Base-by-base conservation (phyloP, 2,113 vertebrate genomes). In the Xyrauchen texanus region DNA sequence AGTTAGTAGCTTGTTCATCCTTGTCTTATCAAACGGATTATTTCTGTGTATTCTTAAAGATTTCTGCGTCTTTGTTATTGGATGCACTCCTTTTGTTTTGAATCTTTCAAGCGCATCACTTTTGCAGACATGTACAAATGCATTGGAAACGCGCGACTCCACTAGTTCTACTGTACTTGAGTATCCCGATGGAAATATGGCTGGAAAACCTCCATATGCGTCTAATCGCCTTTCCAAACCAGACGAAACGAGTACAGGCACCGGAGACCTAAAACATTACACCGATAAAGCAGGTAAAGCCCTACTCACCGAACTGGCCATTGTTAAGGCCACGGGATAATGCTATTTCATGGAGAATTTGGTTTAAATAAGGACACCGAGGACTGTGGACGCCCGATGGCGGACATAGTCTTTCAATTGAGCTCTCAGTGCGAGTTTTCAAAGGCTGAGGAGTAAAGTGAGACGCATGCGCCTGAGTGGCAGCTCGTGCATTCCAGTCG, bases 221-320 rank as follows among this genome's bases (percentile, higher is more conserved):
- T 82, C 76, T 52, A 79, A 82, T 68, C 78, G 68, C 70, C 62
- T 86, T 79, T 72, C 72, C 72, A 42, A 74, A 47, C 8, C 55
- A 60, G 70, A 7, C 70, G 55, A 47, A 60, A 47, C 70, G 70
- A 73, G 13, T 49, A 53, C 62, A 42, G 51, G 62, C 74, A 16
- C 62, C 10, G 61, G 34, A 51, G 74, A 44, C 0, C 47, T 47
- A 53, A 65, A 65, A 52, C 62, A 64, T 10, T 34, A 21, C 74
- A 44, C 47, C 74, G 74, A 64, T 57, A 62, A 61, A 65, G 21
- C 57, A 7, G 4, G 76, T 64, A 82, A 60, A 75, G 47, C 64
- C 11, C 42, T 91, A 97, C 96, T 97, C 89, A 97, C 96, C 95
- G 94, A 95, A 91, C 88, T 92, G 94, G 95, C 95, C 96, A 98